Evolutionary conservation across 2,888 invertebrate species (phyloP).

Genomic region (Cephonodes hylas): DNA sequence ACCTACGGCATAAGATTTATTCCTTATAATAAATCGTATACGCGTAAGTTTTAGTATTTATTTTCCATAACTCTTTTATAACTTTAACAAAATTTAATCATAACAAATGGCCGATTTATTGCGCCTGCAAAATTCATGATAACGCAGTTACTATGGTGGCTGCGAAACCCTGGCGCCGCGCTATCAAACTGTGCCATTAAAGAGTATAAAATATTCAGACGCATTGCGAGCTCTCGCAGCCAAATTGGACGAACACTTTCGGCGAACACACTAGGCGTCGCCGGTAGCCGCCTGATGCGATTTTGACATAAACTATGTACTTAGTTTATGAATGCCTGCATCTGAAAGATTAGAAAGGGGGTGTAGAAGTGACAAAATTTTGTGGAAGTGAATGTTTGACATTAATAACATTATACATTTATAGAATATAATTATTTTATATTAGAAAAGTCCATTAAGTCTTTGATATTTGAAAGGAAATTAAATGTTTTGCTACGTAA

Average conservation of each 20-base stretch:
- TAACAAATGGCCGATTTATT: background rate
- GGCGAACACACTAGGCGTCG: background rate
- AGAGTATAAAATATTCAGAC: conserved; percentile 8
- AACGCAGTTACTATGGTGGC: background rate
- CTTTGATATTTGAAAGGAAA: no score
- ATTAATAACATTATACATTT: no score
- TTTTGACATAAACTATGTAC: background rate
- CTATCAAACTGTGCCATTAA: conserved; percentile 4
- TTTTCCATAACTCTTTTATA: no score
- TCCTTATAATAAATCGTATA: no score
- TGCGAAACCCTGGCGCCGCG: background rate
- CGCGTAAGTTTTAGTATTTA: no score
- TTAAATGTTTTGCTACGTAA: no score
- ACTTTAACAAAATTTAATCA: background rate
- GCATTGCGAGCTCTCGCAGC: background rate
- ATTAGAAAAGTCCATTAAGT: no score
- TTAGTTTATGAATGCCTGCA: background rate
- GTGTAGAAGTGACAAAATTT: no score
- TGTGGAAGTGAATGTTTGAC: no score
- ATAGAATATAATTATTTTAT: no score
- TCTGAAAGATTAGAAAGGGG: no score
- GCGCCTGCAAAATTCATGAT: background rate
- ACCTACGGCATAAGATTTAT: no score
- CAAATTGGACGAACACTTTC: background rate
- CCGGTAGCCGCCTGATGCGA: background rate